Base-by-base conservation (phyloP, 2,113 vertebrate species). In the Pelmatolapia mariae region DNA sequence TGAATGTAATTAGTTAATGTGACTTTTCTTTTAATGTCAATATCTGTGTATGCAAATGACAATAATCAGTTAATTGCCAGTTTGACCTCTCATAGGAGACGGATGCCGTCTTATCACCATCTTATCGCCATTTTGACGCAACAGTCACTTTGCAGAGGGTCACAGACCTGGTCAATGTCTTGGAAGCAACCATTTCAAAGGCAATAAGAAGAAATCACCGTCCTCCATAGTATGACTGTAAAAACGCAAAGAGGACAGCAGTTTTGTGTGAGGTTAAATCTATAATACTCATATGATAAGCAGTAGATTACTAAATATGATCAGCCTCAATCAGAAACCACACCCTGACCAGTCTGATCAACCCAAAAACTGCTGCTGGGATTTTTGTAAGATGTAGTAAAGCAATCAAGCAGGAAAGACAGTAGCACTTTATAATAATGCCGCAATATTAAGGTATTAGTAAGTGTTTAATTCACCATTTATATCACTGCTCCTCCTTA, bases 11-110 rank as follows among this genome's bases (percentile, higher is more conserved):
- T 7, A 36, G 59, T 63, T 43, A 50, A 50, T 50, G 7, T 50
- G 47, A 50, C 15, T 50, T 68, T 68, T 19, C 31, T n/a, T 63
- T 63, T 63, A 36, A 36, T 15, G 0, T 40, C 7, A 0, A 40
- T 68, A 38, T 68, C 63, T 22, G 10, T 40, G 33, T 38, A 22
- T 68, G 63, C 22, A 68, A 38, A 68, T 0, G 0, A 33, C 11
- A 68, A 8, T 63, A 0, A 63, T 66, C 61, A 66, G 61, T 66
- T 38, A 13, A 66, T 66, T 66, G 33, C 19, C 6, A 38, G 61
- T 66, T 38, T 66, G 19, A 66, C 61, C 18, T 13, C 61, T 66
- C 61, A 66, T 66, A 38, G 33, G 33, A 38, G 33, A 66, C 7
- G 0, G 4, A 66, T 38, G 61, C 61, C 0, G 1, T 38, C 61